Evolutionary conservation across 2,113 vertebrate genomes (phyloP).

Genomic region (Sander lucioperca): DNA sequence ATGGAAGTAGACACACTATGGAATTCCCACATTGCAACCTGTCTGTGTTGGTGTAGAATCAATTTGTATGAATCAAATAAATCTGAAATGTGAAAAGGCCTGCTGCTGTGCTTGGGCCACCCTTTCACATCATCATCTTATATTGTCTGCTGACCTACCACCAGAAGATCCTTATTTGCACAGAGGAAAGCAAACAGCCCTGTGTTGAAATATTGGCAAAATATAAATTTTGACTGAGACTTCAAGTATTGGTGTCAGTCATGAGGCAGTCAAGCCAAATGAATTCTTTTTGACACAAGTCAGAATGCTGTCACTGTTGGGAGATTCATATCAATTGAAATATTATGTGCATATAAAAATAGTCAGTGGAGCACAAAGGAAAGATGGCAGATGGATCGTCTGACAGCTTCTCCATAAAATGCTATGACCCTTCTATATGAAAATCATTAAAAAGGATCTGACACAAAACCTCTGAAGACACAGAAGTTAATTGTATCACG

Average conservation of each 20-base stretch:
- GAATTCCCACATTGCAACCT: neutral
- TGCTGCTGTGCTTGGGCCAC: neutral
- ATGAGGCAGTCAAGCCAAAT: constrained; percentile 26
- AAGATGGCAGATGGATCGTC: constrained; percentile 4
- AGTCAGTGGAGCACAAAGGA: constrained; percentile 19
- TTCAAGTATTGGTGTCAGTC: neutral
- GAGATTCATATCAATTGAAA: constrained; percentile 24
- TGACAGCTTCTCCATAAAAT: constrained; percentile 7
- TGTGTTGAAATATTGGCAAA: constrained; percentile 26
- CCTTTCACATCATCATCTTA: constrained; percentile 8
- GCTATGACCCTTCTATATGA: neutral
- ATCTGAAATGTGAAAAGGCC: neutral
- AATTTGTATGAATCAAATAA: constrained; percentile 18
- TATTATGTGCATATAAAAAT: constrained; percentile 46
- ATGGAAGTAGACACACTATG: neutral
- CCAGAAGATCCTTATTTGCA: constrained; percentile 15
- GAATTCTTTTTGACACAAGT: constrained; percentile 36
- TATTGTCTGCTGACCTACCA: neutral
- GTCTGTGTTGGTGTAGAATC: neutral
- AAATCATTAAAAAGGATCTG: neutral
- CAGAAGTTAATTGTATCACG: neutral
- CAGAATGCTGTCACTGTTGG: constrained; percentile 13
- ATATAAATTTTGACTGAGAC: constrained; percentile 20
- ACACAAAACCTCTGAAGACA: neutral
- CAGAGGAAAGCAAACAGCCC: constrained; percentile 15